Conservation (phyloP, 1,140 invertebrate species). For the Cepaea nemoralis region DNA sequence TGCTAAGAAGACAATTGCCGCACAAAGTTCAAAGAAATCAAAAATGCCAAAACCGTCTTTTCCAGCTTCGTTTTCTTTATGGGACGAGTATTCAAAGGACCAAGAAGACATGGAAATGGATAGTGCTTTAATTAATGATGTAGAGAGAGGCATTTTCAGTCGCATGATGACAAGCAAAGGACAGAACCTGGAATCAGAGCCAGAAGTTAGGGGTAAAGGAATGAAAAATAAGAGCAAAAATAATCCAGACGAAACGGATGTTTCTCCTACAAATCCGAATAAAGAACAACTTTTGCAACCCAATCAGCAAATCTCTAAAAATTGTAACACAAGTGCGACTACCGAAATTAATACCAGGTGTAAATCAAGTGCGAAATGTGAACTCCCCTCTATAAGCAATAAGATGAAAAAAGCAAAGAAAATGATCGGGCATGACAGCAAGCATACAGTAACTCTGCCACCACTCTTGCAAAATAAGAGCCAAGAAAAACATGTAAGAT, state of each 20-base stretch:
- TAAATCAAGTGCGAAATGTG: no score
- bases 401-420: neutral
- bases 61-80: neutral
- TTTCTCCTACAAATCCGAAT: neutral
- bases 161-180: neutral
- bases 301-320: neutral
- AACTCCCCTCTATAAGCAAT: neutral
- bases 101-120: conserved; percentile 5
- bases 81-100: neutral
- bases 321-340: neutral
- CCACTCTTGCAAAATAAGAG: no score
- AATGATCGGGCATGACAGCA: neutral
- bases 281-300: no score
- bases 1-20: neutral
- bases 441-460: no score
- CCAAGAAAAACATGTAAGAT: no score
- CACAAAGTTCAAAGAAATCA: neutral
- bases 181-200: neutral
- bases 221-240: neutral
- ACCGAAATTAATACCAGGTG: neutral
- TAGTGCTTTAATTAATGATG: neutral
- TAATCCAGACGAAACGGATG: neutral
- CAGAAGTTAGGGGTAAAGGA: neutral
- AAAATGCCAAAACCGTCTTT: neutral
- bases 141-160: neutral